Evolutionary conservation across 1,140 invertebrate species (phyloP).

Genomic region (Drepana arcuata): DNA sequence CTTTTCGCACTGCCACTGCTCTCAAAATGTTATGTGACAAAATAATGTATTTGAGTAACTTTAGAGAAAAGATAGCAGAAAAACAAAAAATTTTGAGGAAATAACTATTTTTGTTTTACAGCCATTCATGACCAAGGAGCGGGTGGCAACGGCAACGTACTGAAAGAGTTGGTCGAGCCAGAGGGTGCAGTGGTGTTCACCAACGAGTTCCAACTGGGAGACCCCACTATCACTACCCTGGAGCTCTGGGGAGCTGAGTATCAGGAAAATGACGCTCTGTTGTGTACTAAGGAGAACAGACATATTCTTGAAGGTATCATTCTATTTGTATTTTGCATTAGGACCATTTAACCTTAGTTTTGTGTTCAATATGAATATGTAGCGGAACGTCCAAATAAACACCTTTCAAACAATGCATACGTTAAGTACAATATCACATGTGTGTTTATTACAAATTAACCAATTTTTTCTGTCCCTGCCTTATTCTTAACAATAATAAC

Average conservation of each 20-base stretch:
- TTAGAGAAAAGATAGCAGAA: too few species aligned
- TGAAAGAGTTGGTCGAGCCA: slow-evolving; percentile 97
- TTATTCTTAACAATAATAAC: neutral
- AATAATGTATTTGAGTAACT: too few species aligned
- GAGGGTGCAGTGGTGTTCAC: slow-evolving; percentile 93
- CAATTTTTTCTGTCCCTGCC: neutral
- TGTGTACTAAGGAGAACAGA: slow-evolving; percentile 80
- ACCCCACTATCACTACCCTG: slow-evolving; percentile 92
- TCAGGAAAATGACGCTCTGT: slow-evolving; percentile 95
- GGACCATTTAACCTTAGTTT: too few species aligned
- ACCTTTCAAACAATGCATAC: too few species aligned
- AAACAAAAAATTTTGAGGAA: neutral
- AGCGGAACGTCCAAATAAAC: too few species aligned
- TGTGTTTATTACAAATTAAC: too few species aligned
- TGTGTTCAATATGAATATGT: too few species aligned
- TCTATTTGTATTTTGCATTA: too few species aligned
- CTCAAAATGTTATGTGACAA: too few species aligned
- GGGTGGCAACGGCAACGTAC: slow-evolving; percentile 97
- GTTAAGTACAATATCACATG: too few species aligned
- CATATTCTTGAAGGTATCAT: slow-evolving; percentile 75
- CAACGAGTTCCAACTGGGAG: slow-evolving; percentile 91
- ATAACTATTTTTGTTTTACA: slow-evolving; percentile 18
- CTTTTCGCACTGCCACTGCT: too few species aligned
- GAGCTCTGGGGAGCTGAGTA: slow-evolving; percentile 99
- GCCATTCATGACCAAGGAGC: slow-evolving; percentile 96